These are phyloP conservation scores for Notolepis coatsorum DNA, from an alignment of 2,797 vertebrate genomes.

Conservation along the genomic window DNA sequence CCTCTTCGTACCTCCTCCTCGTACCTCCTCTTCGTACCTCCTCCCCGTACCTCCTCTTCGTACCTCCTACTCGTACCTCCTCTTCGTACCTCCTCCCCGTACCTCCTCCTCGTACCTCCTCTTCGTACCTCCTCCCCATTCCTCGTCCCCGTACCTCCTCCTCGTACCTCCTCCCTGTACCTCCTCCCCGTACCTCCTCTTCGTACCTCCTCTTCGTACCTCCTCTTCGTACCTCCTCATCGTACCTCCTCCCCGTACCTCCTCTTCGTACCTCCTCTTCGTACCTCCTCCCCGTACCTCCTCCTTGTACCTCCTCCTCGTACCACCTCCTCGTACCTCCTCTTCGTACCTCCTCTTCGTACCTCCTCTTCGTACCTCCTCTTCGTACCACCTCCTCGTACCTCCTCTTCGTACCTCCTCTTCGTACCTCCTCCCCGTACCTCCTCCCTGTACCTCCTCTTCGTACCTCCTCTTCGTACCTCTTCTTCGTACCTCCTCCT, in stretches of 20 bases:
- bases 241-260: background rate
- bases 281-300: background rate
- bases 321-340: background rate
- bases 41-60: background rate
- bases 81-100: background rate
- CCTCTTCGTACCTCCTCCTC: background rate
- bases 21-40: constrained; percentile 1
- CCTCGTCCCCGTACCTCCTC: too few species aligned
- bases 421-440: constrained; percentile 6
- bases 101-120: background rate
- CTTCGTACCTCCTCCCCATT: background rate
- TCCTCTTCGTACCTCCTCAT: constrained; percentile 11
- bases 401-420: background rate
- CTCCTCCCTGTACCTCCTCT: background rate
- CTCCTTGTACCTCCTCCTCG: constrained; percentile 9
- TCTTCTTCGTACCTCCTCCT: background rate
- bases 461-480: too few species aligned
- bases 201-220: background rate
- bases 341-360: constrained; percentile 9
- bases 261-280: constrained; percentile 13
- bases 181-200: constrained; percentile 10
- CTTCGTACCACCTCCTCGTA: constrained; percentile 10
- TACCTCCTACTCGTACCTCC: background rate
- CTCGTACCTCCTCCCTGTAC: background rate
- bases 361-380: background rate